Percentiles rank a stretch among this genome's conserved stretches.
These are phyloP conservation scores for Rousettus madagascariensis DNA, from an alignment of 2,797 vertebrate genomes.

Conservation along the genomic window DNA sequence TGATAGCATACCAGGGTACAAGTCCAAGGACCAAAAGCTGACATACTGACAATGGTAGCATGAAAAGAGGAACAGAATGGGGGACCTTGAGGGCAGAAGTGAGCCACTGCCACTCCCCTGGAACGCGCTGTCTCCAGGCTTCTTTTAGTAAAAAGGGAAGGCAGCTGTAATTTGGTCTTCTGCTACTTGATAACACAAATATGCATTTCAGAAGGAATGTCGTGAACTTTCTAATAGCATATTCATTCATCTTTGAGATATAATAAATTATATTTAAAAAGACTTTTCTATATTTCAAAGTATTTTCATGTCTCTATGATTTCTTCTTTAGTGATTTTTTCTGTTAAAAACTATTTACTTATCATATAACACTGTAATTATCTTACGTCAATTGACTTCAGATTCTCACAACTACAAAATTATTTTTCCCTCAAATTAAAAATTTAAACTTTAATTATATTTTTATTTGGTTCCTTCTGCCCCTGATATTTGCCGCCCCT, in stretches of 20 bases:
- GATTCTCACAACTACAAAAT: background rate
- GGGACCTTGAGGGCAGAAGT: background rate
- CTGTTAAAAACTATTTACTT: background rate
- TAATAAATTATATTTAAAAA: background rate
- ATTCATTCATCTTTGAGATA: background rate
- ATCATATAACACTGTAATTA: background rate
- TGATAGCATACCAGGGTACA: background rate
- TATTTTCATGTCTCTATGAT: background rate
- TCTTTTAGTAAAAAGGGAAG: background rate
- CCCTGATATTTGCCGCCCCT: background rate
- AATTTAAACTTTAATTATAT: conserved; percentile 11
- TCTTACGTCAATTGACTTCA: background rate
- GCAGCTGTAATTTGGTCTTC: background rate
- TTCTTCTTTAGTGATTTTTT: background rate
- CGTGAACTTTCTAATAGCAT: background rate
- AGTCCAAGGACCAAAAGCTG: background rate
- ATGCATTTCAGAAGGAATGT: background rate
- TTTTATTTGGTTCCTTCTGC: background rate
- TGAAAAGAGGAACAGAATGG: background rate
- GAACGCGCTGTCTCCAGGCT: background rate
- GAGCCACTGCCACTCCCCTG: background rate
- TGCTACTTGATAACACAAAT: background rate
- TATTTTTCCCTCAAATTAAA: background rate
- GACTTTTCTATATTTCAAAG: background rate
- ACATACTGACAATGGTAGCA: background rate